Evolutionary conservation across 2,888 invertebrate species (phyloP).

Genomic region (Pachycephus smyrnensis): DNA sequence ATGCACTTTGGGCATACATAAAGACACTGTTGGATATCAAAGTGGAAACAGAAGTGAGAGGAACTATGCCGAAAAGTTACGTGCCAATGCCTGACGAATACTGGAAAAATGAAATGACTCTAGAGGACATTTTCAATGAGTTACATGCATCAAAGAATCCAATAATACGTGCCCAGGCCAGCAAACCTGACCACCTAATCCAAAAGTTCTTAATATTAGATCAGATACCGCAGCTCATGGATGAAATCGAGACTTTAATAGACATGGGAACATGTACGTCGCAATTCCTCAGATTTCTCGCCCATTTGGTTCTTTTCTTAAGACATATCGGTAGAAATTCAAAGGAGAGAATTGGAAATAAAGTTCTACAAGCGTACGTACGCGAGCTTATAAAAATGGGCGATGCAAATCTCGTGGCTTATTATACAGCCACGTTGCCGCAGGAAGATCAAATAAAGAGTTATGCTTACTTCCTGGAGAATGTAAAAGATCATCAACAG

Average conservation of each 20-base stretch:
- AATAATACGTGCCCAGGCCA: slow-evolving; percentile 71
- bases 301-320: slow-evolving; percentile 87
- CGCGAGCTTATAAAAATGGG: slow-evolving; percentile 78
- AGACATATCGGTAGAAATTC: slow-evolving; percentile 81
- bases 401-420: slow-evolving; percentile 84
- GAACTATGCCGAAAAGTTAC: slow-evolving; percentile 71
- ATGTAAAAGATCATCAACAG: slow-evolving; percentile 74
- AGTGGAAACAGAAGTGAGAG: slow-evolving; percentile 83
- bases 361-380: slow-evolving; percentile 81
- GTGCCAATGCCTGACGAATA: slow-evolving; percentile 75
- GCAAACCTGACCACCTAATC: slow-evolving; percentile 79
- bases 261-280: slow-evolving; percentile 69
- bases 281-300: slow-evolving; percentile 82
- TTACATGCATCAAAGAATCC: slow-evolving; percentile 74
- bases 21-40: slow-evolving; percentile 84
- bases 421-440: slow-evolving; percentile 86
- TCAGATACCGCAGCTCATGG: slow-evolving; percentile 79
- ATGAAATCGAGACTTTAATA: slow-evolving; percentile 77
- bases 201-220: slow-evolving; percentile 90
- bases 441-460: slow-evolving; percentile 69
- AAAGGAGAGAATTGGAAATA: slow-evolving; percentile 79
- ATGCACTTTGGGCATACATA: slow-evolving; percentile 90
- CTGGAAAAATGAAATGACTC: slow-evolving; percentile 77
- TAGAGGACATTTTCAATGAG: slow-evolving; percentile 78
- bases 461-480: slow-evolving; percentile 79